A percentile compares a stretch with the other conserved stretches of the same genome.
phyloP scores from a whole-genome alignment of 2,888 invertebrate species.

The Sinhomidia bicolor region DNA sequence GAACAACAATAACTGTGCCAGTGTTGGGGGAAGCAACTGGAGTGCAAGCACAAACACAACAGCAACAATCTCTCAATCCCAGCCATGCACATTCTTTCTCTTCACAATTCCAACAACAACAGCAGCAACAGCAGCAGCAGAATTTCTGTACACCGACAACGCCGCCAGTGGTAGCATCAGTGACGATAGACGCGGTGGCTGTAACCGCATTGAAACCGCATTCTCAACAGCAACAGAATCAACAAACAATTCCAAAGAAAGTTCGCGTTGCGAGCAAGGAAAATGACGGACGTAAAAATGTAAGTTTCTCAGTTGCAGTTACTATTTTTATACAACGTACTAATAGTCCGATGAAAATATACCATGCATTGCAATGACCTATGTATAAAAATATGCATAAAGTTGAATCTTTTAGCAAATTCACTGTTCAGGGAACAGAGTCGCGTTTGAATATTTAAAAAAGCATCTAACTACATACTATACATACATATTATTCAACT shows the following conservation, averaged over 20 bases:
- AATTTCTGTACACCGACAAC: slow-evolving; percentile 22
- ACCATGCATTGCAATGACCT: too few species aligned
- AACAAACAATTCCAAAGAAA: slow-evolving; percentile 50
- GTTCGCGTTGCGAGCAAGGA: slow-evolving; percentile 42
- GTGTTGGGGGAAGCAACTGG: slow-evolving; percentile 35
- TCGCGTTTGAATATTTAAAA: too few species aligned
- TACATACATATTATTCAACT: too few species aligned
- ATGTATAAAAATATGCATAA: too few species aligned
- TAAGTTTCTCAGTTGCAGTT: slow-evolving; percentile 35
- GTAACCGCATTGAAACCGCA: slow-evolving; percentile 65
- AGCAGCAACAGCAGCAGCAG: slow-evolving; percentile 51
- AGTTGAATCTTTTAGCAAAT: too few species aligned
- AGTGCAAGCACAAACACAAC: slow-evolving; percentile 32
- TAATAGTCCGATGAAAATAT: too few species aligned
- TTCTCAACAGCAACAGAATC: slow-evolving; percentile 46
- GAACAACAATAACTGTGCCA: slow-evolving; percentile 12
- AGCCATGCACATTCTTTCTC: slow-evolving; percentile 66
- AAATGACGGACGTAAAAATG: slow-evolving; percentile 63
- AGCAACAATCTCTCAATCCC: slow-evolving; percentile 52
- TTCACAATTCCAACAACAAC: slow-evolving; percentile 47
- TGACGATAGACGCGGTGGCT: neutral
- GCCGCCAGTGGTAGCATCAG: neutral
- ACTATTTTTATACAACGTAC: too few species aligned
- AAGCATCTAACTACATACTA: too few species aligned
- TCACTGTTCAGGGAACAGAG: too few species aligned